Percentiles rank a stretch among this genome's conserved stretches.
Evolutionary conservation across 1,140 invertebrate species (phyloP).

Genomic region (Zophobas atratus): DNA sequence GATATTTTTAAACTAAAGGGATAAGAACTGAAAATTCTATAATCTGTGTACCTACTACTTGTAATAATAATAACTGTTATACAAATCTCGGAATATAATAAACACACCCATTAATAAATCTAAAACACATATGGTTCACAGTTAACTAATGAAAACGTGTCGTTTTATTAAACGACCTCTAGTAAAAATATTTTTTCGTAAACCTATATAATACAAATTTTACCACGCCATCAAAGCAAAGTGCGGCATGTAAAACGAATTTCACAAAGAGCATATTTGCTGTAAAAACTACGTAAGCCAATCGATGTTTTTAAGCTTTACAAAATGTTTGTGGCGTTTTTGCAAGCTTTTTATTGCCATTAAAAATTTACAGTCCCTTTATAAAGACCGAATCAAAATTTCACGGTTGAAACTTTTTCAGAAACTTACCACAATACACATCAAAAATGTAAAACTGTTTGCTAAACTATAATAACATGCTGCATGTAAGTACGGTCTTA

Average conservation of each 20-base stretch:
- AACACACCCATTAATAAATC: too few relatives aligned
- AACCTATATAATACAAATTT: constrained; percentile 8
- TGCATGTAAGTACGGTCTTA: too few relatives aligned
- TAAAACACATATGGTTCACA: too few relatives aligned
- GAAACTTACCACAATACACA: background rate
- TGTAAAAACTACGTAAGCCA: constrained; percentile 7
- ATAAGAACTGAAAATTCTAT: too few relatives aligned
- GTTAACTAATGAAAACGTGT: too few relatives aligned
- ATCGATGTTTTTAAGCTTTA: constrained; percentile 32
- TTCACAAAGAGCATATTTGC: constrained; percentile 16
- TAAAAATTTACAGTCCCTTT: constrained; percentile 19
- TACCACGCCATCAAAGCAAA: constrained; percentile 15
- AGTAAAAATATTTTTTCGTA: background rate
- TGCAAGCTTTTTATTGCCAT: constrained; percentile 8
- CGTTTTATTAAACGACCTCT: background rate
- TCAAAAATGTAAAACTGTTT: too few relatives aligned
- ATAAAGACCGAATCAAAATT: background rate
- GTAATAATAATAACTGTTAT: too few relatives aligned
- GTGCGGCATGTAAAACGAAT: background rate
- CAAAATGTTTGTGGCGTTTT: constrained; percentile 14
- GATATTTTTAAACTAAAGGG: too few relatives aligned
- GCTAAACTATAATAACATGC: too few relatives aligned
- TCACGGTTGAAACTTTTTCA: background rate
- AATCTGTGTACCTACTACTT: too few relatives aligned
- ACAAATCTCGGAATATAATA: too few relatives aligned